Conservation (phyloP, 2,113 vertebrate species). For the Heloderma charlesbogerti region DNA sequence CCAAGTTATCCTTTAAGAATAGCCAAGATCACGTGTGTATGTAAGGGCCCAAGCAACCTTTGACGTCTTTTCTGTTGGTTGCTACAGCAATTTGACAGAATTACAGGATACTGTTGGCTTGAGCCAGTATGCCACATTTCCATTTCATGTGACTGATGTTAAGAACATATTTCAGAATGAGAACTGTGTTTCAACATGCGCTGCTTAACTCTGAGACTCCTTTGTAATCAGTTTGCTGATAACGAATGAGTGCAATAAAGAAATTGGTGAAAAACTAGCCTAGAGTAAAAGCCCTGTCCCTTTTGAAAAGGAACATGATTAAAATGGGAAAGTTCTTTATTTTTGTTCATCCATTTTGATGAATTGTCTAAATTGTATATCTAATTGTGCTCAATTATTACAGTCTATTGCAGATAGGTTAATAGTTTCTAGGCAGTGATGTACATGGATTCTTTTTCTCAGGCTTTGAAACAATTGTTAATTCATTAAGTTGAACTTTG, state of each 20-base stretch:
- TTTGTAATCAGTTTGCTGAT: slow-evolving; percentile 12
- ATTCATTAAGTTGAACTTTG: slow-evolving; percentile 70
- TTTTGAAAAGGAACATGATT: slow-evolving; percentile 1
- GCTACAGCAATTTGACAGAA: background rate
- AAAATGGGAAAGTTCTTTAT: slow-evolving; percentile 26
- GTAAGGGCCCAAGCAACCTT: fast-evolving
- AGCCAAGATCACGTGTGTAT: background rate
- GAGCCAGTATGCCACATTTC: background rate
- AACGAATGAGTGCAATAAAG: background rate
- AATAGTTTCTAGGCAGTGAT: slow-evolving; percentile 67
- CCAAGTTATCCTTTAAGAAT: background rate
- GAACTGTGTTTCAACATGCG: background rate
- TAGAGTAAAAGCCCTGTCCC: background rate
- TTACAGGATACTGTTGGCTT: slow-evolving; percentile 10
- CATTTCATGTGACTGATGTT: background rate
- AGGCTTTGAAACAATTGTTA: slow-evolving; percentile 70
- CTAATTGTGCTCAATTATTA: slow-evolving; percentile 76
- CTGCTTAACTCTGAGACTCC: slow-evolving; percentile 28
- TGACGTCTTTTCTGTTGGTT: fast-evolving
- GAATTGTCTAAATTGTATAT: slow-evolving; percentile 55
- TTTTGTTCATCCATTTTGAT: slow-evolving; percentile 67
- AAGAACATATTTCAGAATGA: slow-evolving; percentile 16
- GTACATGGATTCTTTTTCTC: slow-evolving; percentile 70
- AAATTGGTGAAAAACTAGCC: background rate
- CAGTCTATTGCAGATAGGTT: slow-evolving; percentile 67